A percentile compares a stretch with the other conserved stretches of the same genome.
Evolutionary conservation across 1,140 invertebrate species (phyloP).

Genomic region (Coenobita brevimanus): DNA sequence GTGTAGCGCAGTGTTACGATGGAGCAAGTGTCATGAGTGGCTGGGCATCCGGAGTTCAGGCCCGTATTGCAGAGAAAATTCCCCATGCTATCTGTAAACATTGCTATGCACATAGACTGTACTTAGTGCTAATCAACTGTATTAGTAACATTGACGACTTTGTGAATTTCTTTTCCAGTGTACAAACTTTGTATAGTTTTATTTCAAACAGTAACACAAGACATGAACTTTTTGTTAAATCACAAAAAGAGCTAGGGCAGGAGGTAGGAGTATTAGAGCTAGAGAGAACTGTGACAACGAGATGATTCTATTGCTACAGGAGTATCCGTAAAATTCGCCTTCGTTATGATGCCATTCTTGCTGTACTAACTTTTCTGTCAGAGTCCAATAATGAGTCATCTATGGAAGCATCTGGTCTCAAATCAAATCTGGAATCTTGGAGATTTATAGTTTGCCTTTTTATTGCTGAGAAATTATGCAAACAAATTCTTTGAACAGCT

Average conservation of each 20-base stretch:
- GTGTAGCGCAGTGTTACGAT: slow-evolving; percentile 38
- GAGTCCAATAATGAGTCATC: slow-evolving; percentile 20
- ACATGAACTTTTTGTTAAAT: slow-evolving; percentile 34
- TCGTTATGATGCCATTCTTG: slow-evolving; percentile 31
- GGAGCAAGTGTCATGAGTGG: slow-evolving; percentile 34
- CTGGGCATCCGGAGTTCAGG: slow-evolving; percentile 27
- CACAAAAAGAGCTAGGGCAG: slow-evolving; percentile 27
- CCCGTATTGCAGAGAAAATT: slow-evolving; percentile 32
- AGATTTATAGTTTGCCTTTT: slow-evolving; percentile 42
- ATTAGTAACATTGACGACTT: slow-evolving; percentile 26
- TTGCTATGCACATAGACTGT: slow-evolving; percentile 35
- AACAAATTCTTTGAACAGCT: background rate
- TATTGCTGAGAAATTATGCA: slow-evolving; percentile 7
- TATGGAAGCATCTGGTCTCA: slow-evolving; percentile 16
- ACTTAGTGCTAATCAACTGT: slow-evolving; percentile 15
- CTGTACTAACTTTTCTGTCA: slow-evolving; percentile 17
- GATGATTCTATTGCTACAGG: slow-evolving; percentile 31
- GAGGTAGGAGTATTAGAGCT: background rate
- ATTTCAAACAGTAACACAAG: slow-evolving; percentile 37
- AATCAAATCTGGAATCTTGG: slow-evolving; percentile 27
- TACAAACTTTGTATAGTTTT: slow-evolving; percentile 25
- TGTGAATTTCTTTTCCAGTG: slow-evolving; percentile 30
- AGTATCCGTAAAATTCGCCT: slow-evolving; percentile 28
- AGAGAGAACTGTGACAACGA: slow-evolving; percentile 16
- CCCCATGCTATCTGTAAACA: slow-evolving; percentile 28